Evolutionary conservation across 2,113 vertebrate species (phyloP), one percentile per base, ranked within the genome.

Genomic region (Proterorhinus semilunaris): DNA sequence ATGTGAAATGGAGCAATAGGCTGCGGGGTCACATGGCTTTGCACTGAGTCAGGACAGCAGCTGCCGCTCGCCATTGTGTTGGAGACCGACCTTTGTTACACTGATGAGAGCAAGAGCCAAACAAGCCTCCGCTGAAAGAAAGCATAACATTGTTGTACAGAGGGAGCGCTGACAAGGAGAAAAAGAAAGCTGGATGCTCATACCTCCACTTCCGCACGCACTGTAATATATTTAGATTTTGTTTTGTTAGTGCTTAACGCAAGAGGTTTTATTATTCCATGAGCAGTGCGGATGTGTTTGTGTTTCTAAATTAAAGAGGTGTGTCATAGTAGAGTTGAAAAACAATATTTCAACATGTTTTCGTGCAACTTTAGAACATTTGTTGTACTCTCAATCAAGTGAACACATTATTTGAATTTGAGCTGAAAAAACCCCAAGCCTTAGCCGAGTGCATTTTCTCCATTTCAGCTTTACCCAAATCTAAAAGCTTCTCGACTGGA

Each of bases 51-150:
- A 84, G 73, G 9, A 62, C n/a, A 46, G 75, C 86, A 86, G 83
- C 88, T 88, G 82, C 72, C 69, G 55, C 62, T 65, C 44, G 57
- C 70, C 76, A 83, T 83, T 89, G 84, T 87, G 74, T 86, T 74
- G 36, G 57, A 47, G 68, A 17, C 58, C 80, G 86, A 89, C 75
- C 81, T 88, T 78, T 82, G 76, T 80, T 72, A 66, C 58, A 15
- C 70, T 46, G 62, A 81, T 62, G 72, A 82, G 70, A 80, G 66
- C 66, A 79, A 74, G 52, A 65, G 27, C 52, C 67, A 72, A 84
- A 86, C 76, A 82, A 42, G 69, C 52, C 16, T 65, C 44, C 51
- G 66, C 61, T 69, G 66, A 67, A 43, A 58, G 27, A 57, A 69
- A 50, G 65, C 4, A 1, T 42, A 67, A 79, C 43, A 74, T 68